phyloP scores from a whole-genome alignment of 2,888 invertebrate genomes.

The Axea sp. region DNA sequence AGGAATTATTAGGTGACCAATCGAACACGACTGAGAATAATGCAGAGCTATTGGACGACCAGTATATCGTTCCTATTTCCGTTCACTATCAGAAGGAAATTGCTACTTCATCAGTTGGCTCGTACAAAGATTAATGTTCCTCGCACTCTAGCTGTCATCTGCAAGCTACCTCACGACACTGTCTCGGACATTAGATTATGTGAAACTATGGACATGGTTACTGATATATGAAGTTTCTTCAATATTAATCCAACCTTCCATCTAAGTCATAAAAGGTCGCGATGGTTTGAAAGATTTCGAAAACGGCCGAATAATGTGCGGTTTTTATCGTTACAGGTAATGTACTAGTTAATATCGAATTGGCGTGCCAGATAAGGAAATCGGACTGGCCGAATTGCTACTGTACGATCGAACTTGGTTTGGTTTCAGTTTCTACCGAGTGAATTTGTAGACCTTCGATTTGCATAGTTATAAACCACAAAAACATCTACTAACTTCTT shows the following conservation, averaged over 20 bases:
- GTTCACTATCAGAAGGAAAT: slow-evolving; percentile 76
- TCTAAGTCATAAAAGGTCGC: slow-evolving; percentile 42
- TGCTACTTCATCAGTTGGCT: slow-evolving; percentile 76
- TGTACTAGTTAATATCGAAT: slow-evolving; percentile 44
- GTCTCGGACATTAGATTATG: slow-evolving; percentile 61
- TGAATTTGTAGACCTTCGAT: too few species aligned
- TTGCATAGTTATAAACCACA: too few species aligned
- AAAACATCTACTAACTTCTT: too few species aligned
- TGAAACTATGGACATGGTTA: slow-evolving; percentile 59
- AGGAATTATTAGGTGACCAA: slow-evolving; percentile 50
- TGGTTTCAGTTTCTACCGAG: slow-evolving; percentile 25
- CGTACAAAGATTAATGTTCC: slow-evolving; percentile 68
- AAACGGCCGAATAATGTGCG: slow-evolving; percentile 32
- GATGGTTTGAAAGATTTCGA: slow-evolving; percentile 28
- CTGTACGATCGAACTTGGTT: slow-evolving; percentile 16
- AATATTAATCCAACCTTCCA: slow-evolving; percentile 45
- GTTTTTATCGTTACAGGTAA: slow-evolving; percentile 41
- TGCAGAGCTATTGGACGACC: slow-evolving; percentile 67
- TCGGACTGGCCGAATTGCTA: slow-evolving; percentile 17
- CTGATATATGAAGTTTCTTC: slow-evolving; percentile 59
- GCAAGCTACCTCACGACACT: slow-evolving; percentile 58
- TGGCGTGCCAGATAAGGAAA: slow-evolving; percentile 51
- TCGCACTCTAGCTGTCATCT: slow-evolving; percentile 62
- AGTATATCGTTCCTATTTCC: slow-evolving; percentile 76
- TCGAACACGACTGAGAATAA: slow-evolving; percentile 52